These are phyloP conservation scores for Leptopterna dolabrata DNA, from an alignment of 2,888 invertebrate species.

Conservation along the genomic window DNA sequence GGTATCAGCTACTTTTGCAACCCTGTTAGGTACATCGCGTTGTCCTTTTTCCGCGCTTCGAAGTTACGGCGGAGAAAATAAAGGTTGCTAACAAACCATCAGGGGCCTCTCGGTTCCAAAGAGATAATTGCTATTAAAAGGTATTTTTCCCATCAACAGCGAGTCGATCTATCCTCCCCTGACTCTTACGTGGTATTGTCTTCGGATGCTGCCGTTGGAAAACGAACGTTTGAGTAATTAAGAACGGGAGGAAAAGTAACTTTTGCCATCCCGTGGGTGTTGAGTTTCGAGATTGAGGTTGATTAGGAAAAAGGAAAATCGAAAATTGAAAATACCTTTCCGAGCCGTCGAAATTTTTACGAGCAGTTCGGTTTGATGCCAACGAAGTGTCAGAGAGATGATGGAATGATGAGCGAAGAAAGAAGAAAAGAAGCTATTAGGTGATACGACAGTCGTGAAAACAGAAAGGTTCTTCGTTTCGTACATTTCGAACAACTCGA, in stretches of 20 bases:
- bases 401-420: neutral
- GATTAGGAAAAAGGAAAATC: neutral
- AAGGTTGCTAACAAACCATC: neutral
- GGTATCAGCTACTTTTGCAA: neutral
- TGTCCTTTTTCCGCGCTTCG: neutral
- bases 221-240: neutral
- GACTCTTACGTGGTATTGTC: neutral
- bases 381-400: neutral
- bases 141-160: slow-evolving; percentile 3
- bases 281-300: neutral
- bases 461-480: too few species aligned
- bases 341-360: neutral
- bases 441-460: too few species aligned
- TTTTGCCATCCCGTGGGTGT: neutral
- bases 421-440: too few species aligned
- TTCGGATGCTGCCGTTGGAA: neutral
- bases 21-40: neutral
- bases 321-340: neutral
- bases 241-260: neutral
- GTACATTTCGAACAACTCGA: too few species aligned
- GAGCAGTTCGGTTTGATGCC: neutral
- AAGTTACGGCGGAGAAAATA: neutral
- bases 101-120: neutral
- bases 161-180: neutral
- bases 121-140: neutral